phyloP scores from a whole-genome alignment of 2,113 vertebrate species.

The Bubo blakistoni region DNA sequence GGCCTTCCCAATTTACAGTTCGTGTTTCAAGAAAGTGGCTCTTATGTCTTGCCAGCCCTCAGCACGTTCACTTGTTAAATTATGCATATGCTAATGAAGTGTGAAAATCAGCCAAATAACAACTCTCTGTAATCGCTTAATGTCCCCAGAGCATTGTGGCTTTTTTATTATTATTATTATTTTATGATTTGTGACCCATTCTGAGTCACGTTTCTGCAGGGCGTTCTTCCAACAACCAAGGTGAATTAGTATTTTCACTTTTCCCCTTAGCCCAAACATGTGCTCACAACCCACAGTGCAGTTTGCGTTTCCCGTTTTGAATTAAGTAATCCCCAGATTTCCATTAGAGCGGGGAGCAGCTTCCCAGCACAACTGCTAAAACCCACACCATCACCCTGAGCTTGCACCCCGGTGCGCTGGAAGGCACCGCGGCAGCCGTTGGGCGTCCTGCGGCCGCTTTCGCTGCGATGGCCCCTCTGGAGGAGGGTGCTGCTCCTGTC shows the following conservation, averaged over 20 bases:
- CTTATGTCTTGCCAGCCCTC: slow-evolving; percentile 70
- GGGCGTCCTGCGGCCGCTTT: not conserved
- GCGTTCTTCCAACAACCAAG: slow-evolving; percentile 78
- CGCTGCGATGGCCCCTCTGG: not conserved
- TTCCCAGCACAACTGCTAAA: slow-evolving; percentile 16
- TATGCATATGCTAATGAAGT: slow-evolving; percentile 86
- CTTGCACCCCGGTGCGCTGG: rapidly evolving
- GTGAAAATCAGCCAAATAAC: slow-evolving; percentile 81
- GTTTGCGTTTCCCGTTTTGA: slow-evolving; percentile 45
- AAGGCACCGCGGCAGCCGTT: rapidly evolving
- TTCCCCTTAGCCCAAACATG: slow-evolving; percentile 52
- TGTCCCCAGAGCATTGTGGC: slow-evolving; percentile 72
- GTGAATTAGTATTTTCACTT: slow-evolving; percentile 86
- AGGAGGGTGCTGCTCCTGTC: not conserved
- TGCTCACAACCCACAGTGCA: slow-evolving; percentile 26
- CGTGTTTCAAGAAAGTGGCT: slow-evolving; percentile 58
- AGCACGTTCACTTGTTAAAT: slow-evolving; percentile 77
- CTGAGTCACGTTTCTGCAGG: slow-evolving; percentile 74
- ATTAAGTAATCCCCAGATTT: slow-evolving; percentile 32
- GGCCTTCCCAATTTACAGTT: slow-evolving; percentile 68
- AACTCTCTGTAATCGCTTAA: slow-evolving; percentile 75
- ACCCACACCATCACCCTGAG: not conserved
- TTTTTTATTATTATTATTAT: slow-evolving; percentile 62
- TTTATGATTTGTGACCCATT: slow-evolving; percentile 74
- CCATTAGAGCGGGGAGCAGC: not conserved